Base-by-base conservation (phyloP, 1,140 invertebrate species). In the Ceratosolen fusciceps region DNA sequence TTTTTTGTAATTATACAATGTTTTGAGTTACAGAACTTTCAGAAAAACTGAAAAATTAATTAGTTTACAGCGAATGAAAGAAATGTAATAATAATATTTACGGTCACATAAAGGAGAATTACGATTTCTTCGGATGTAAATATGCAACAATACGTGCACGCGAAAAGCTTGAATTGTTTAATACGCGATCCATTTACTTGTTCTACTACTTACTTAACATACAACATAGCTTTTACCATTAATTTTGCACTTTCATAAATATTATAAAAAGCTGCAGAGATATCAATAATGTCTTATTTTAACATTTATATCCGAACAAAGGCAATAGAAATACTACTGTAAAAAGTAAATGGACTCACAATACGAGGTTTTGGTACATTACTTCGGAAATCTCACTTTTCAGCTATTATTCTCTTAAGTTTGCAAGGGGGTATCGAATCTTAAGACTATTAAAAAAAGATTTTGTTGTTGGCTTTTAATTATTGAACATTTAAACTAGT, bases 221-320 rank as follows among this genome's bases (percentile, higher is more conserved):
- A 62, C n/a, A n/a, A n/a, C 3, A 62, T 34, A 62, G 60, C 14
- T 62, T 26, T 5, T 62, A 34, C 60, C 60, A 62, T 62, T 34
- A 62, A 62, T 26, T 62, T 62, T 34, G 14, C 10, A 62, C 34
- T 62, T 62, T 62, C 31, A 62, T 34, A 4, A 62, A 34, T 62
- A 31, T 31, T 62, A 62, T 34, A 62, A 34, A 62, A 62, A 19
- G 29, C 24, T 62, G 16, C 8, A 0, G 29, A 14, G 14, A 0
- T 19, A 62, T 62, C 12, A 14, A 60, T 31, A 60, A 62, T 62
- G 29, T 62, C 14, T 62, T 62, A 62, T 62, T 62, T 62, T 62
- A 34, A 21, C 10, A 62, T 34, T 26, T 62, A 14, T 62, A 62
- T 14, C 1, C 7, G 1, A 7, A 2, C 26, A 19, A 34, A 19